Evolutionary conservation across 2,888 invertebrate species (phyloP), one percentile per base, ranked within the genome.

Genomic region (Spisula solida): DNA sequence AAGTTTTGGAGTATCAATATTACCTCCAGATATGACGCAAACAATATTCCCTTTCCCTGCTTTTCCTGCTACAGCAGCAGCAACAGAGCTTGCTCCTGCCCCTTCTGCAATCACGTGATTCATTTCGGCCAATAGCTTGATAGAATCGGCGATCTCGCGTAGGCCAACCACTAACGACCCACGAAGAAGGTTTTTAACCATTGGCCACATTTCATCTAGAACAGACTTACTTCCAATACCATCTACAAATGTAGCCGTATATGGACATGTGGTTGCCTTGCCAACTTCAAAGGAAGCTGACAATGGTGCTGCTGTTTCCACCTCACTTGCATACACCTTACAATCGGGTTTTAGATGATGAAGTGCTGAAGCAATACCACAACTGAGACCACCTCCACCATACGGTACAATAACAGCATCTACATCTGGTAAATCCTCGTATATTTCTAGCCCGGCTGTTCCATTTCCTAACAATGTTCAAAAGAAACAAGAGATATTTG

Each of bases 1-100:
- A 41, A 96, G 88, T 89, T 94, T 95, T 25, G 88, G 60, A 0
- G 92, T 92, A 85, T 96, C 95, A 82, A 96, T 95, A 90, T 96
- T 96, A 10, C 96, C 96, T n/a, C 96, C 96, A 8, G 96, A 96
- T 31, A 96, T 91, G 12, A 96, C 93, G 89, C 96, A 96, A 18
- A 95, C 96, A 41, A 96, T 94, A 41, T 95, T 96, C 6, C 95
- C 95, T 0, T 90, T 88, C 10, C 94, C 94, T 10, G 94, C 93
- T 83, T 91, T 88, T 70, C 94, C 94, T 14, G 92, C 81, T n/a
- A 96, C 90, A 10, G 96, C 93, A 2, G 96, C 94, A 12, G 95
- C 95, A 0, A 95, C 95, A 14, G 95, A 92, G 47, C 95, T 91
- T 20, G 96, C 96, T 8, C 96, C 96, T 0, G 96, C 96, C 0